These are phyloP conservation scores for Oryzias celebensis DNA, from an alignment of 2,113 vertebrate species.

Conservation along the genomic window DNA sequence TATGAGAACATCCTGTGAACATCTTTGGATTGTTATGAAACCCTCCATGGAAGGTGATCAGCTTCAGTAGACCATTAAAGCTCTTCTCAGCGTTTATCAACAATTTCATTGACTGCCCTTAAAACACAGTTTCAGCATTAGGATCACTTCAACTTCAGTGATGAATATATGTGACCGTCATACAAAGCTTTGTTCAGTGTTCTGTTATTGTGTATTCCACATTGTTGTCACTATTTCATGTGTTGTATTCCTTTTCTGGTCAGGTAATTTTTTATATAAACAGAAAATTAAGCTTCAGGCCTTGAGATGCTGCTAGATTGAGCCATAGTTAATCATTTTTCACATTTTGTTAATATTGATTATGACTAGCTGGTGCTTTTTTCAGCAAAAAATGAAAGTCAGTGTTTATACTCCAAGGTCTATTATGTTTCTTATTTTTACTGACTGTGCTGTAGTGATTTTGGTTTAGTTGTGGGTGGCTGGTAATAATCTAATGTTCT, in stretches of 20 bases:
- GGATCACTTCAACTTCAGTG: not conserved
- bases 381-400: no score
- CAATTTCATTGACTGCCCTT: conserved; percentile 43
- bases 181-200: conserved; percentile 19
- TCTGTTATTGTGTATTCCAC: no score
- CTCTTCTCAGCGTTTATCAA: conserved; percentile 39
- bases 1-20: no score
- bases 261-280: not conserved
- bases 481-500: no score
- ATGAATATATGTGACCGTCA: conserved; percentile 32
- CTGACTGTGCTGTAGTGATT: no score
- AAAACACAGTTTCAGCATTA: conserved; percentile 38
- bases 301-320: not conserved
- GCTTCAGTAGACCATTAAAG: conserved; percentile 26
- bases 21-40: no score
- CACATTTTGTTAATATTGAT: not conserved
- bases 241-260: not conserved
- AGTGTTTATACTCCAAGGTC: no score
- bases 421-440: no score
- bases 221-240: not conserved
- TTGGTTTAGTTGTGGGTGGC: no score
- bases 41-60: no score
- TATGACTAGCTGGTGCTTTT: not conserved
- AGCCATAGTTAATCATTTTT: not conserved
- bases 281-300: not conserved